These are phyloP conservation scores for Euglossa dilemma DNA, from an alignment of 1,140 invertebrate species.

Conservation along the genomic window DNA sequence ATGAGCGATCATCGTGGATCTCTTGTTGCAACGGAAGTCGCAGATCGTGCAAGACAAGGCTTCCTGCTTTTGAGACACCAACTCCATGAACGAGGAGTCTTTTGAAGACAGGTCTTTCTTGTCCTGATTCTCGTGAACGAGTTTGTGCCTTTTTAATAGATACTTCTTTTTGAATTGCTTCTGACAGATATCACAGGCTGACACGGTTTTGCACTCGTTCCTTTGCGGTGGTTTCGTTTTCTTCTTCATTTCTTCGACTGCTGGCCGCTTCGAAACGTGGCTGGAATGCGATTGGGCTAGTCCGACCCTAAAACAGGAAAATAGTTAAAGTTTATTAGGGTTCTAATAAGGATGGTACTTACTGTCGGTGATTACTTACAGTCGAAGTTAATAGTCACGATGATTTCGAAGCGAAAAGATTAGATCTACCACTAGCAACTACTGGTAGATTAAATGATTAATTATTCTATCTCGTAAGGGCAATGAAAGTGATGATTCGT, in stretches of 20 bases:
- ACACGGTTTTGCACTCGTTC: neutral
- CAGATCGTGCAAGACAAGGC: constrained; percentile 41
- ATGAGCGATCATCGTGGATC: constrained; percentile 54
- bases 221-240: neutral
- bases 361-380: constrained; percentile 55
- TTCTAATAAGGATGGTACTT: constrained; percentile 18
- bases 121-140: constrained; percentile 42
- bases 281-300: neutral
- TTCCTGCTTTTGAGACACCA: constrained; percentile 34
- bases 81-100: neutral
- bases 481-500: neutral
- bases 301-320: constrained; percentile 70
- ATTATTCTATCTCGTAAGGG: neutral
- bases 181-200: constrained; percentile 22
- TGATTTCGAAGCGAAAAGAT: constrained; percentile 9
- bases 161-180: constrained; percentile 38
- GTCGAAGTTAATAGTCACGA: constrained; percentile 49
- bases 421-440: neutral
- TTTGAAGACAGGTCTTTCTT: neutral
- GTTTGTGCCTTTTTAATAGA: constrained; percentile 65
- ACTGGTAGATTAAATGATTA: neutral
- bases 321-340: constrained; percentile 58
- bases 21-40: constrained; percentile 56
- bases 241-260: too few relatives aligned
- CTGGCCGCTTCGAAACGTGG: neutral